Evolutionary conservation across 53 echinoderm and acorn worm species (phyloP), one percentile per base, ranked within the genome.

Genomic region (Pentamera pediparva): DNA sequence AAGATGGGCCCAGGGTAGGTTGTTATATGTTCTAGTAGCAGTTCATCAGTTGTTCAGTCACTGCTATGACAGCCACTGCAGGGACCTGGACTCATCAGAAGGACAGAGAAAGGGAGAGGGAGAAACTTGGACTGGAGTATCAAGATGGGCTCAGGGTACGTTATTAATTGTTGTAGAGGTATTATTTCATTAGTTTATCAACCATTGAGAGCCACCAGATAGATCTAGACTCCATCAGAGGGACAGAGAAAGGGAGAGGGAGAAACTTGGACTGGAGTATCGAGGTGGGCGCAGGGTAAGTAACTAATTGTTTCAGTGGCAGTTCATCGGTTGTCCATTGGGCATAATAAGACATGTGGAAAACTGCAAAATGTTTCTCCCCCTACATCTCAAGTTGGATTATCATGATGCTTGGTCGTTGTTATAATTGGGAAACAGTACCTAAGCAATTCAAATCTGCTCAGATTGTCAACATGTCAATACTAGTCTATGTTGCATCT

Each of bases 51-150:
- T n/a, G n/a, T n/a, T n/a, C n/a, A n/a, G n/a, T n/a, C n/a, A n/a
- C n/a, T n/a, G n/a, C n/a, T n/a, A n/a, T n/a, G 89, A 93, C 62
- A 82, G 76, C 47, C 83, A 93, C 28, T 54, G 63, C 45, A 80
- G 83, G 38, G 78, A 60, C 2, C 21, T 89, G 29, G 58, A 73
- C 31, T 28, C 64, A 85, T 7, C 59, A 84, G 62, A 75, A 60
- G 19, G 70, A 76, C 9, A 59, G 76, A 21, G 83, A 87, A 4
- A 57, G 56, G 24, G 89, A 83, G 36, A 76, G 65, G 40, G 45
- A 59, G 39, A 74, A 26, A n/a, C 43, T 81, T 62, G 74, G 57
- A 15, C 65, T 65, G 19, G 62, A 82, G 39, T 82, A 85, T 11
- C 19, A 37, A 40, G 36, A 84, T 32, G 72, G 59, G 18, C 18